Percentiles rank a stretch among this genome's conserved stretches.
Evolutionary conservation across 2,113 vertebrate species (phyloP).

Genomic region (Colossoma macropomum): DNA sequence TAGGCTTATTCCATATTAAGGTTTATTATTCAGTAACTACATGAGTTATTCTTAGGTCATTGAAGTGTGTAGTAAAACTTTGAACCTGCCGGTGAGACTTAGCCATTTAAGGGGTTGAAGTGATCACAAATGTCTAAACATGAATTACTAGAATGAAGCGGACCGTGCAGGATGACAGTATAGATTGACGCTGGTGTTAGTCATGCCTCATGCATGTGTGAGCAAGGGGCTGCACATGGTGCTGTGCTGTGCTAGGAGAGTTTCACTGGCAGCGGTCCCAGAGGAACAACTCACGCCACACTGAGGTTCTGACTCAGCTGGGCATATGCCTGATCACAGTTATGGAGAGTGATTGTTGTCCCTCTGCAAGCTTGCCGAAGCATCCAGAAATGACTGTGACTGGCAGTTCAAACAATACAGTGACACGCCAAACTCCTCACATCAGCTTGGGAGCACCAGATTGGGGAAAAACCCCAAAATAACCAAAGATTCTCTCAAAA

Average conservation of each 20-base stretch:
- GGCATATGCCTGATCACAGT: background rate
- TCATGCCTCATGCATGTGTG: constrained; percentile 11
- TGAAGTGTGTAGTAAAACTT: too few species aligned
- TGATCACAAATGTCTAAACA: too few species aligned
- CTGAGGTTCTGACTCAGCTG: constrained; percentile 26
- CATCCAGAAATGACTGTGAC: background rate
- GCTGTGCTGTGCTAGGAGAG: background rate
- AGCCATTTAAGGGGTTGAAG: too few species aligned
- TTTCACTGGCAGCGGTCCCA: background rate
- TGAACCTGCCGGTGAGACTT: too few species aligned
- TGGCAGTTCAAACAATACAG: background rate
- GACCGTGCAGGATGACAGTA: background rate
- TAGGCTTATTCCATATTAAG: too few species aligned
- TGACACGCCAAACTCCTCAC: background rate
- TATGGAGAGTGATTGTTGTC: background rate
- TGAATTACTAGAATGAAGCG: background rate
- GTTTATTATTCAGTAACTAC: too few species aligned
- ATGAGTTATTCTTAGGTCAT: too few species aligned
- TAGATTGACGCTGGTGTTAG: background rate
- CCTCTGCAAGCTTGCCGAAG: background rate
- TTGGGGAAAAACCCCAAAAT: background rate
- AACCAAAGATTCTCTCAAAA: background rate
- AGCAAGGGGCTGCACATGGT: background rate
- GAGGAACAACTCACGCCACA: background rate
- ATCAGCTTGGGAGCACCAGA: background rate